Base-by-base conservation (phyloP, 2,888 invertebrate genomes). In the Agrotis clavis region DNA sequence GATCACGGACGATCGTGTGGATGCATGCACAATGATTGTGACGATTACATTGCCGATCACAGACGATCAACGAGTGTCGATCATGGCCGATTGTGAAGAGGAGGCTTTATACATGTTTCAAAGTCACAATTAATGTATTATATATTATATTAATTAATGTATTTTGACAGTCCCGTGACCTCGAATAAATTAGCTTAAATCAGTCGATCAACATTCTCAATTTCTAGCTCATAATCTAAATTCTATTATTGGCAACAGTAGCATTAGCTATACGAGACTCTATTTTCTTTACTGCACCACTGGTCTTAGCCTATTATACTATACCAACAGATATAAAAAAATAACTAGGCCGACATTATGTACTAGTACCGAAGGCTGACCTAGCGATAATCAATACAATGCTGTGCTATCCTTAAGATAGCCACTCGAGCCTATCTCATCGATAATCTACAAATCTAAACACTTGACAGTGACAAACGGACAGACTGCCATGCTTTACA, bases 361-460 rank as follows among this genome's bases (percentile, higher is more conserved):
- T 25, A 25, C 25, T 25, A 25, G 16, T 9, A 16, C n/a, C 25
- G 41, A 67, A 67, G 48, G 48, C 14, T 35, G 14, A 25, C 1
- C n/a, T 48, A 48, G 13, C 47, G 54, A 71, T 71, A 71, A 51
- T 13, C 68, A 50, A 35, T n/a, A n/a, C 35, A 66, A 35, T 35
- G 11, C 16, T 25, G 18, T 13, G 14, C 30, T 68, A 54, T 45
- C 53, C 21, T 47, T 21, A 48, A 19, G 47, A 54, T 45, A 35
- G n/a, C n/a, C 45, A 30, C 21, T 62, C 47, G 18, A 71, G 48
- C 30, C 50, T 76, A 76, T 73, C 72, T 45, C 25, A 0, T 7
- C n/a, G 41, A 67, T 76, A 72, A 72, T 67, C 54, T 56, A 18
- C 25, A 30, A 56, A 75, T 65, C 9, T 18, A 19, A 50, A 45